Evolutionary conservation across 1,140 invertebrate species (phyloP), one percentile per base, ranked within the genome.

Genomic region (Hylaeus anthracinus): DNA sequence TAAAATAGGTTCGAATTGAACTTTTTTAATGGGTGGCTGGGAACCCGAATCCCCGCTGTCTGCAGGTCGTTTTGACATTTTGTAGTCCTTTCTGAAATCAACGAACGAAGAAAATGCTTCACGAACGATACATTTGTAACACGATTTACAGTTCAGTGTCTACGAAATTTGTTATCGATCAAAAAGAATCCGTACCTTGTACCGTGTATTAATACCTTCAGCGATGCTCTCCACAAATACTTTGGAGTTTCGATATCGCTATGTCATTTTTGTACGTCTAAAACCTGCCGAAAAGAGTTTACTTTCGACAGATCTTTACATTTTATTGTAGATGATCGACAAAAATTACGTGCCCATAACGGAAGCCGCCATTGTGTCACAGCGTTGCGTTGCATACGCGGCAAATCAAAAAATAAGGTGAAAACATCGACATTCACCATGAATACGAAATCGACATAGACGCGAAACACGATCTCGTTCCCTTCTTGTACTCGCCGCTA

Each of bases 1-100:
- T 81, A 98, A 94, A 87, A 98, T 96, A 39, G 98, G 98, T 93
- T 99, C 98, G 94, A 98, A 98, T 88, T 98, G 97, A 85, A 98
- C 97, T 93, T 98, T 98, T 91, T 98, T 99, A 84, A 97, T 97
- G 12, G 96, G 96, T 75, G 96, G 97, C 91, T 96, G 96, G 71
- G 94, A 94, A 72, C 92, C 92, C 61, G 93, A 93, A 88, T 92
- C 94, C 83, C 94, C 94, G 82, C 95, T 95, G 64, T 95, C 96
- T 82, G 95, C 96, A 82, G 94, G 92, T 88, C 97, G 95, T 91
- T 97, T 97, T 77, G 96, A 96, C 96, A 97, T 97, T 88, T 94
- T 95, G 64, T 53, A 15, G 76, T 26, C 48, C 67, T 72, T n/a
- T 72, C 81, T 79, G 14, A 41, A 82, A 85, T 37, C n/a, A 78